Evolutionary conservation across 2,888 invertebrate genomes (phyloP).

Genomic region (Drosophila acutilabella): DNA sequence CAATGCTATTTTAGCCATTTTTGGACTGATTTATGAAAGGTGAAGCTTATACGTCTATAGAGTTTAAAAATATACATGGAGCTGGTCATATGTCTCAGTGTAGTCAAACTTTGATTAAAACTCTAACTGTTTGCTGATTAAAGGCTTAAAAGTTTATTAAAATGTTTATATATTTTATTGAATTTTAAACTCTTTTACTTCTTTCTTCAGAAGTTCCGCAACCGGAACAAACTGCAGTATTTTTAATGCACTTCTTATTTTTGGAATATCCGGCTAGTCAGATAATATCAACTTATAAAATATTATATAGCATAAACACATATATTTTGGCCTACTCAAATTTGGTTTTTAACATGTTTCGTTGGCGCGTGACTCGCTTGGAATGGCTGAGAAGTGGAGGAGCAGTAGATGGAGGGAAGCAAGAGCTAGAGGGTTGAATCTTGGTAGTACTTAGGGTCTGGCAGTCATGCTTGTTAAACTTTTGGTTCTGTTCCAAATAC

Average conservation of each 20-base stretch:
- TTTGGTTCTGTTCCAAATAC: constrained; percentile 78
- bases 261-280: constrained; percentile 17
- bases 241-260: not conserved
- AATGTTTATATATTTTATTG: too few relatives aligned
- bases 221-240: constrained; percentile 6
- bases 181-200: not conserved
- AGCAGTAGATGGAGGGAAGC: not conserved
- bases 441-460: constrained; percentile 13
- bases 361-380: constrained; percentile 41
- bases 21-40: too few relatives aligned
- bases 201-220: not conserved
- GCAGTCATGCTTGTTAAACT: constrained; percentile 72
- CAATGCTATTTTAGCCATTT: too few relatives aligned
- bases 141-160: too few relatives aligned
- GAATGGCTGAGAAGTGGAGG: constrained; percentile 4
- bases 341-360: constrained; percentile 12
- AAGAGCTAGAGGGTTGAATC: not conserved
- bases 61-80: too few relatives aligned
- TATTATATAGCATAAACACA: constrained; percentile 14
- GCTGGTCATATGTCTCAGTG: too few relatives aligned
- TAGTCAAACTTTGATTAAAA: too few relatives aligned
- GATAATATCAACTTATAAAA: constrained; percentile 25
- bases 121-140: too few relatives aligned
- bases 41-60: too few relatives aligned
- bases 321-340: constrained; percentile 9